phyloP scores from a whole-genome alignment of 2,797 vertebrate genomes.

The Eremophila alpestris region DNA sequence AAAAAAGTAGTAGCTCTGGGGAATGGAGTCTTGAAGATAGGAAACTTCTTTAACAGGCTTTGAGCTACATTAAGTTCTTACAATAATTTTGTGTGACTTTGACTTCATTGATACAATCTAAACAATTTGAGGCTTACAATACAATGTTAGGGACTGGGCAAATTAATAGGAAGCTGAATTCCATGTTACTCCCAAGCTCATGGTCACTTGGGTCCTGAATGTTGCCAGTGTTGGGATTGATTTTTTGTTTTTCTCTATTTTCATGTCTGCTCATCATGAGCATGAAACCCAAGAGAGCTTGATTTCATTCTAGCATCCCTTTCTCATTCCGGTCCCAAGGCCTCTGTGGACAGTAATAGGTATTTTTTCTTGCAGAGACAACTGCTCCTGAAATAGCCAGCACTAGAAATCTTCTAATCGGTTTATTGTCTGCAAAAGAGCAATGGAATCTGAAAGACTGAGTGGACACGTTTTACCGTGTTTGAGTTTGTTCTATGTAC shows the following conservation, averaged over 20 bases:
- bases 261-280: background rate
- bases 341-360: background rate
- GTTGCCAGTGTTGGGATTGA: background rate
- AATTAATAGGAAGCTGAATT: background rate
- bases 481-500: background rate
- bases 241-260: slow-evolving; percentile 14
- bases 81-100: background rate
- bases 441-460: background rate
- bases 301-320: background rate
- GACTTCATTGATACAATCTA: background rate
- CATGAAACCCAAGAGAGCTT: background rate
- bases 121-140: background rate
- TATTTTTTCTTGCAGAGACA: background rate
- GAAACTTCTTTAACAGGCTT: background rate
- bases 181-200: background rate
- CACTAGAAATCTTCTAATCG: background rate
- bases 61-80: background rate
- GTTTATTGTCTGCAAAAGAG: slow-evolving; percentile 8
- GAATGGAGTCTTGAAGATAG: background rate
- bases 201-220: background rate
- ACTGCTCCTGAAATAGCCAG: background rate
- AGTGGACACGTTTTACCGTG: background rate
- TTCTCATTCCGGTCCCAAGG: background rate
- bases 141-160: background rate
- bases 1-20: background rate